These are phyloP conservation scores for Laodelphax striatellus DNA, from an alignment of 1,140 invertebrate genomes.

Conservation along the genomic window DNA sequence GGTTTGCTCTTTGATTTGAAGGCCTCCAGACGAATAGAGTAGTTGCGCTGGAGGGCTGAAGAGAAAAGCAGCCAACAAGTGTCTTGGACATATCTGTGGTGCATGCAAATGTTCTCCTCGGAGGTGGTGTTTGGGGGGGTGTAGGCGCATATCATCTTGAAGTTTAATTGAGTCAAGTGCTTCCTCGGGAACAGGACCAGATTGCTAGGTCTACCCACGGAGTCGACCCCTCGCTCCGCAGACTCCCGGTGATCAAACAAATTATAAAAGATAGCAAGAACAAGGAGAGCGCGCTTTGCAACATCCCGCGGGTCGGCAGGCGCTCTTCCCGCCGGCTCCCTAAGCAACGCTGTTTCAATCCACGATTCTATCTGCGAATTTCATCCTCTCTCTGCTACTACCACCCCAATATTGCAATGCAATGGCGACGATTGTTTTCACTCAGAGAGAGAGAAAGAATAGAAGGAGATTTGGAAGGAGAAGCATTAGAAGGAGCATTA, in stretches of 20 bases:
- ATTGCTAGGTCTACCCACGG: constrained; percentile 36
- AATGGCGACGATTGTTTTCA: too few relatives aligned
- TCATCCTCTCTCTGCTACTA: too few relatives aligned
- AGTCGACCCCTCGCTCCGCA: constrained; percentile 28
- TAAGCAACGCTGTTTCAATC: too few relatives aligned
- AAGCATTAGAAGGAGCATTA: too few relatives aligned
- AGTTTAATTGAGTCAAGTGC: constrained; percentile 54
- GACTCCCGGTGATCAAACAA: constrained; percentile 26
- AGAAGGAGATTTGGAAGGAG: too few relatives aligned
- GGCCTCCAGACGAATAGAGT: too few relatives aligned
- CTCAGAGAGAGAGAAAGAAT: too few relatives aligned
- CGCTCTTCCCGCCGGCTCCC: too few relatives aligned
- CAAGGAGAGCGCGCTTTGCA: background rate
- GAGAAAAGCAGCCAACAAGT: background rate
- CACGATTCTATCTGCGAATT: too few relatives aligned
- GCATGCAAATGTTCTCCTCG: background rate
- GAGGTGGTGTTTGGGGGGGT: constrained; percentile 16
- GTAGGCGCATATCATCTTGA: constrained; percentile 52
- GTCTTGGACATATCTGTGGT: background rate
- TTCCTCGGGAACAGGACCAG: constrained; percentile 35
- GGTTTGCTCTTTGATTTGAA: too few relatives aligned
- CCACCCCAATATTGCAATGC: too few relatives aligned
- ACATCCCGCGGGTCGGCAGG: background rate
- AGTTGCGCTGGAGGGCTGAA: too few relatives aligned
- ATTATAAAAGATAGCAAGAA: constrained; percentile 26